Percentiles rank a stretch among this genome's conserved stretches.
Evolutionary conservation across 2,888 invertebrate genomes (phyloP).

Genomic region (Dolichopus griseipennis): DNA sequence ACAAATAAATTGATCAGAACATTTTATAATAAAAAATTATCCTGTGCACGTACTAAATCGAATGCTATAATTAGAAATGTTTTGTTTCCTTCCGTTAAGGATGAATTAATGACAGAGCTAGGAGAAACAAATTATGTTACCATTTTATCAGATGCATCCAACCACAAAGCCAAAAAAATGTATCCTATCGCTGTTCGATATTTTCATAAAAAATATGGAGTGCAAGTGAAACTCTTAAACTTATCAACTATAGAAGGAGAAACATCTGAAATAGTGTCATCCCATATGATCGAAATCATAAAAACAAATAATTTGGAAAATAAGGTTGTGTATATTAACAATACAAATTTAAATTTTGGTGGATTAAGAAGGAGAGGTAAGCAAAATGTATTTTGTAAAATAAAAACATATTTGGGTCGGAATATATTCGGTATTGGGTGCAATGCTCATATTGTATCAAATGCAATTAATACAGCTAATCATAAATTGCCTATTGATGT

Average conservation of each 20-base stretch:
- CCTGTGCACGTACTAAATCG: constrained; percentile 16
- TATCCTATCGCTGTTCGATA: constrained; percentile 12
- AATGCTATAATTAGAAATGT: neutral
- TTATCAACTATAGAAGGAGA: constrained; percentile 16
- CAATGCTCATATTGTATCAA: constrained; percentile 16
- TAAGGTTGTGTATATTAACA: constrained; percentile 18
- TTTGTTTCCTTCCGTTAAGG: no score
- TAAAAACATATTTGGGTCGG: neutral
- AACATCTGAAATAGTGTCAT: constrained; percentile 18
- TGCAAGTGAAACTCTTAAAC: no score
- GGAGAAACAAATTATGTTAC: neutral
- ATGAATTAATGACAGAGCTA: no score
- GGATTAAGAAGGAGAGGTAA: constrained; percentile 15
- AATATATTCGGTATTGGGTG: constrained; percentile 17
- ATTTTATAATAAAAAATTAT: constrained; percentile 15
- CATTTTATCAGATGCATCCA: neutral
- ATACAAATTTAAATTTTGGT: constrained; percentile 17
- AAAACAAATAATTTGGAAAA: no score
- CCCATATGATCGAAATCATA: constrained; percentile 15
- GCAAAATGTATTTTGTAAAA: no score
- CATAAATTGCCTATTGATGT: constrained; percentile 15
- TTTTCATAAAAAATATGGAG: no score
- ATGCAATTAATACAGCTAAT: no score
- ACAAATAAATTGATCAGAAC: neutral
- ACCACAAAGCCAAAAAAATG: neutral